Evolutionary conservation across 2,797 vertebrate species (phyloP).

Genomic region (Chiloscyllium punctatum): DNA sequence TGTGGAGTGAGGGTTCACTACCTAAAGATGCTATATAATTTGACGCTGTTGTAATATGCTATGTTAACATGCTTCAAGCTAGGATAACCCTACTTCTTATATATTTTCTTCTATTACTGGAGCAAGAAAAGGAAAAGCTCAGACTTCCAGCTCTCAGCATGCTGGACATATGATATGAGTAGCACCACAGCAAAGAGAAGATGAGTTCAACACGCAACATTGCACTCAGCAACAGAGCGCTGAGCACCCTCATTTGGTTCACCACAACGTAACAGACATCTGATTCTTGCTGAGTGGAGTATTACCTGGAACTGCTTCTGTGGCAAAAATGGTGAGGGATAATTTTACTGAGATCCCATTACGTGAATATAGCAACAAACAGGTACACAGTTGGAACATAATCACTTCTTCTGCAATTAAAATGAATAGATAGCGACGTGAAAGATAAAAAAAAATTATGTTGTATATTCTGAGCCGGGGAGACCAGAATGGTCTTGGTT

Average conservation of each 20-base stretch:
- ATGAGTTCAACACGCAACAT: neutral
- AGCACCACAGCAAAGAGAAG: neutral
- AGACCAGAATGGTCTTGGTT: neutral
- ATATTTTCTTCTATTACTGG: neutral
- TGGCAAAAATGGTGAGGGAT: neutral
- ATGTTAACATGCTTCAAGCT: neutral
- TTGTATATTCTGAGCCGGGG: neutral
- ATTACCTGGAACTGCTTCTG: neutral
- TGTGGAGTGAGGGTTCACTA: too few species aligned
- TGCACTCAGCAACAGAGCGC: neutral
- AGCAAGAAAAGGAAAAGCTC: neutral
- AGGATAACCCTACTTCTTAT: neutral
- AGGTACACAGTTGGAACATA: neutral
- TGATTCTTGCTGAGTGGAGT: neutral
- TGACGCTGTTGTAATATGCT: neutral
- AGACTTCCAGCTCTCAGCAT: neutral
- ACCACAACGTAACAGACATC: neutral
- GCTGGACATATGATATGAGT: neutral
- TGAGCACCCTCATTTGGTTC: neutral
- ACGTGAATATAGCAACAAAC: neutral
- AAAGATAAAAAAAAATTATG: neutral
- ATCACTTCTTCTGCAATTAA: too few species aligned
- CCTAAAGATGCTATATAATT: too few species aligned
- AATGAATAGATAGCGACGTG: neutral
- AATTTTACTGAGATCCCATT: neutral